A percentile compares a stretch with the other conserved stretches of the same genome.
These are phyloP conservation scores for Pseudochromis fuscus DNA, from an alignment of 2,797 vertebrate species.

Conservation along the genomic window DNA sequence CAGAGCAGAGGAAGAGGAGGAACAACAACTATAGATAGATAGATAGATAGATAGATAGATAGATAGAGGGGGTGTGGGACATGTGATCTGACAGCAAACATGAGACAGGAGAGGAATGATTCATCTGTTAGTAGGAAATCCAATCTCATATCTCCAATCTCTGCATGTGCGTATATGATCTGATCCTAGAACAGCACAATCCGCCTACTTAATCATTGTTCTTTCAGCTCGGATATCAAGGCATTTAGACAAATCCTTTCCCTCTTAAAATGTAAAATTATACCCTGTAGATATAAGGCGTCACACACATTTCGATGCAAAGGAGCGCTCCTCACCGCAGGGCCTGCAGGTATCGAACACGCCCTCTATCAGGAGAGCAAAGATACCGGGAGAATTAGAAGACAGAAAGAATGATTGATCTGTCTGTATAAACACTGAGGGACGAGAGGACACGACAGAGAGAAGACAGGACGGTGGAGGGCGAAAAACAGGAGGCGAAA, in stretches of 20 bases:
- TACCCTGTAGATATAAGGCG: background rate
- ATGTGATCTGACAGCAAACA: slow-evolving; percentile 23
- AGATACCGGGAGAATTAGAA: slow-evolving; percentile 27
- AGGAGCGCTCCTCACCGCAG: background rate
- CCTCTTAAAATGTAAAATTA: background rate
- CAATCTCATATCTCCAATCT: slow-evolving; percentile 53
- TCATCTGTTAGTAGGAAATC: slow-evolving; percentile 53
- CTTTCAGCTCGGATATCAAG: slow-evolving; percentile 7
- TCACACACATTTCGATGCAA: slow-evolving; percentile 27
- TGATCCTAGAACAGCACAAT: background rate
- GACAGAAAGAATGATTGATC: slow-evolving; percentile 36
- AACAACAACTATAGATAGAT: background rate
- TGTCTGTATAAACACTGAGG: slow-evolving; percentile 20
- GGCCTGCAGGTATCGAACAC: slow-evolving; percentile 11
- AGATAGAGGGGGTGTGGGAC: background rate
- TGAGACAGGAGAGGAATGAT: slow-evolving; percentile 40
- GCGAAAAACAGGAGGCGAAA: slow-evolving; percentile 11
- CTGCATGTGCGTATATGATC: slow-evolving; percentile 3
- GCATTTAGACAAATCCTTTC: background rate
- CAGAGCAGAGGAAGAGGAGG: slow-evolving; percentile 14
- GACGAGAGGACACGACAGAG: slow-evolving; percentile 15
- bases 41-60: no score
- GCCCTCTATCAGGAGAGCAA: slow-evolving; percentile 1
- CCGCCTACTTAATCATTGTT: slow-evolving; percentile 8
- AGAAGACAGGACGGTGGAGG: slow-evolving; percentile 32